Conservation (phyloP, 1,140 invertebrate species). For the Bombus turneri region DNA sequence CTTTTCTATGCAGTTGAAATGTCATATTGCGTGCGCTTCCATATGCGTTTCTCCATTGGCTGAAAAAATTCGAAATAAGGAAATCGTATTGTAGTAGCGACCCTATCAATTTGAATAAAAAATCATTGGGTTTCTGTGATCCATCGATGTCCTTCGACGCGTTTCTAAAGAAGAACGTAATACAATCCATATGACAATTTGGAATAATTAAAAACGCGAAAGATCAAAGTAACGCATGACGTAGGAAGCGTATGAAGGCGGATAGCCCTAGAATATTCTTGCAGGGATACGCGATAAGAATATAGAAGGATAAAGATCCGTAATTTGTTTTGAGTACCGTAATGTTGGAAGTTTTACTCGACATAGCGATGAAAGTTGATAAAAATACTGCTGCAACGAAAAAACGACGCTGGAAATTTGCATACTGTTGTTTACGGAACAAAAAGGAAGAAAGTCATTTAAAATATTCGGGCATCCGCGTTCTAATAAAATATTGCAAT, state of each 20-base stretch:
- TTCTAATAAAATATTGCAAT: not conserved
- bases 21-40: not conserved
- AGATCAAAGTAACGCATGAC: not conserved
- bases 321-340: not conserved
- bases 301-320: not conserved
- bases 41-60: too few species aligned
- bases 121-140: not conserved
- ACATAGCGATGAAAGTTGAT: not conserved
- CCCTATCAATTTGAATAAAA: not conserved
- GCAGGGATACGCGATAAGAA: not conserved
- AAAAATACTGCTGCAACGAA: not conserved
- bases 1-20: not conserved
- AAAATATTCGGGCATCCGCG: not conserved
- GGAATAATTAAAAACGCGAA: not conserved
- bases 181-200: not conserved
- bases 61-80: not conserved
- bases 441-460: not conserved
- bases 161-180: not conserved
- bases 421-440: not conserved
- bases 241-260: not conserved
- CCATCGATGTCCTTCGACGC: not conserved
- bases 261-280: not conserved
- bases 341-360: not conserved
- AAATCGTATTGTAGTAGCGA: not conserved
- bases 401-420: not conserved